Conservation (phyloP, 1,140 invertebrate genomes). For the Heliconius nattereri region DNA sequence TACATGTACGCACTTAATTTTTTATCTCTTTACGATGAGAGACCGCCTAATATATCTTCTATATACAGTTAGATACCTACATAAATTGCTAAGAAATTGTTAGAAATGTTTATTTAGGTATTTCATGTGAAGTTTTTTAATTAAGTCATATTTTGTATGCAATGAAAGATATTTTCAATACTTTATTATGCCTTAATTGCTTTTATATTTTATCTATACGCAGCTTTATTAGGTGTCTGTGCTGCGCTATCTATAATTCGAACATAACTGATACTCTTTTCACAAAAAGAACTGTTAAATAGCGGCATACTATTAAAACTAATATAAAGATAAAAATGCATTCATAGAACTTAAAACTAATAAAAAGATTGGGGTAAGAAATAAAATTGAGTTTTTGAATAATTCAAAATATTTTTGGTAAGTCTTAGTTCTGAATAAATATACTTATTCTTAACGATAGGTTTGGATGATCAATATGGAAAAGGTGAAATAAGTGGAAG, state of each 20-base stretch:
- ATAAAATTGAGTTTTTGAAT: not conserved
- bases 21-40: not conserved
- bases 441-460: no score
- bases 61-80: not conserved
- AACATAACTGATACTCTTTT: not conserved
- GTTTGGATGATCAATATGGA: not conserved
- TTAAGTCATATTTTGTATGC: not conserved
- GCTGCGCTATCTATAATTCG: not conserved
- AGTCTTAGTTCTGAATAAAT: no score
- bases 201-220: not conserved
- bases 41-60: not conserved
- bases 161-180: not conserved
- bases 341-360: conserved; percentile 24
- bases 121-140: not conserved
- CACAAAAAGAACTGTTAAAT: conserved; percentile 29
- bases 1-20: not conserved
- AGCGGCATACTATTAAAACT: conserved; percentile 26
- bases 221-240: conserved; percentile 6
- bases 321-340: conserved; percentile 25
- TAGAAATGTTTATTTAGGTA: not conserved
- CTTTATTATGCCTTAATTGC: not conserved
- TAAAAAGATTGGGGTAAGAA: conserved; percentile 16
- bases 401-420: not conserved
- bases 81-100: not conserved
- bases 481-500: not conserved